Base-by-base conservation (phyloP, 2,113 vertebrate species). In the Scophthalmus maximus region DNA sequence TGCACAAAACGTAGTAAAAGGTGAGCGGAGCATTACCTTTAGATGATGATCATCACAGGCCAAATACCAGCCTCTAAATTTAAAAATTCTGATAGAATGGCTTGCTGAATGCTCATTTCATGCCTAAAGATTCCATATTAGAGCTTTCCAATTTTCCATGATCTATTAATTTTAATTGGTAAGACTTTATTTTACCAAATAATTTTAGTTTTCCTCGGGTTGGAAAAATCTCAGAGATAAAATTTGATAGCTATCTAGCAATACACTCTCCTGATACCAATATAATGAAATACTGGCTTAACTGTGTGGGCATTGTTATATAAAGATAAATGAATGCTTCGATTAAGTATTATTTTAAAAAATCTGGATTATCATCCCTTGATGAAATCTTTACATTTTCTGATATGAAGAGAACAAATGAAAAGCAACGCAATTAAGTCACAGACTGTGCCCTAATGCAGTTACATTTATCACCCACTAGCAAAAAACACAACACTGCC, bases 21-120 rank as follows among this genome's bases (percentile, higher is more conserved):
- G 63, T 23, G 74, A 81, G 32, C 17, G 0, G 36, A 34, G 62
- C 50, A n/a, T 86, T 55, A 59, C 66, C 60, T 60, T 46, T 22
- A 62, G 2, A 22, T 47, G 38, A 69, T 62, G 23, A 68, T 30
- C n/a, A 51, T 62, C 38, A 60, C 10, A 29, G 29, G 12, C 17
- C 6, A 49, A 49, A 63, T 26, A 11, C 20, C 65, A 27, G 26
- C 26, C 17, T 27, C 25, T 6, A 20, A 4, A 22, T 20, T 12
- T n/a, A n/a, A n/a, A n/a, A n/a, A n/a, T n/a, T n/a, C n/a, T n/a
- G n/a, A n/a, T n/a, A n/a, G n/a, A n/a, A n/a, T n/a, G n/a, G n/a
- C n/a, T n/a, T 10, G 44, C 25, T 51, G 12, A 11, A 15, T 10
- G 20, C 6, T 55, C 29, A 59, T 20, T 2, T 18, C 3, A 9